A percentile compares a stretch with the other conserved stretches of the same genome.
phyloP scores from a whole-genome alignment of 2,113 vertebrate species.

The Falcunculus frontatus region DNA sequence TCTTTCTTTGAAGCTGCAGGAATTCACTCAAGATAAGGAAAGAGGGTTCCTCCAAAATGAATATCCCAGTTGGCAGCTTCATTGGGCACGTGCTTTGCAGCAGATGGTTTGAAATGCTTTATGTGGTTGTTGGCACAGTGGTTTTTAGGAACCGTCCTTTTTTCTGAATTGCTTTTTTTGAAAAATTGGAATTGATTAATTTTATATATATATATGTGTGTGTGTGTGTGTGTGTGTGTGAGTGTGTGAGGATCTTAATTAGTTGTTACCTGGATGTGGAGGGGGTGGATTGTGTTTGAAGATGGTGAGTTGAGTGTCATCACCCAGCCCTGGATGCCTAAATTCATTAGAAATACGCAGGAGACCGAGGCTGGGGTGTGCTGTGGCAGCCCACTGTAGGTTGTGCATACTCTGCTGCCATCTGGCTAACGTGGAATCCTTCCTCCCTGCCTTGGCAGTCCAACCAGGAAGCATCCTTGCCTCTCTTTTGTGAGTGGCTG shows the following conservation, averaged over 20 bases:
- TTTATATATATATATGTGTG: neutral
- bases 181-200: neutral
- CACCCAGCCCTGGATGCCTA: neutral
- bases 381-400: neutral
- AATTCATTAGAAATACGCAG: neutral
- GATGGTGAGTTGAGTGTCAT: neutral
- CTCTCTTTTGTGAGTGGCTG: neutral
- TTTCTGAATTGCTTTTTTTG: neutral
- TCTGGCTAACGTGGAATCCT: neutral
- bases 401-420: slow-evolving; percentile 43
- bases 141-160: neutral
- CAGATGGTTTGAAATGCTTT: neutral
- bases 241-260: neutral
- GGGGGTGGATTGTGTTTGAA: neutral
- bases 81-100: rapidly evolving
- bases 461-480: neutral
- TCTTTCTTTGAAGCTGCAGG: neutral
- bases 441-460: neutral
- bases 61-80: neutral
- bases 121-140: neutral
- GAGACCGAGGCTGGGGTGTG: rapidly evolving
- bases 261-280: neutral
- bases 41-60: neutral
- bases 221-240: no score
- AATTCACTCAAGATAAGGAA: neutral